phyloP scores from a whole-genome alignment of 2,113 vertebrate species.

The Mirounga angustirostris region DNA sequence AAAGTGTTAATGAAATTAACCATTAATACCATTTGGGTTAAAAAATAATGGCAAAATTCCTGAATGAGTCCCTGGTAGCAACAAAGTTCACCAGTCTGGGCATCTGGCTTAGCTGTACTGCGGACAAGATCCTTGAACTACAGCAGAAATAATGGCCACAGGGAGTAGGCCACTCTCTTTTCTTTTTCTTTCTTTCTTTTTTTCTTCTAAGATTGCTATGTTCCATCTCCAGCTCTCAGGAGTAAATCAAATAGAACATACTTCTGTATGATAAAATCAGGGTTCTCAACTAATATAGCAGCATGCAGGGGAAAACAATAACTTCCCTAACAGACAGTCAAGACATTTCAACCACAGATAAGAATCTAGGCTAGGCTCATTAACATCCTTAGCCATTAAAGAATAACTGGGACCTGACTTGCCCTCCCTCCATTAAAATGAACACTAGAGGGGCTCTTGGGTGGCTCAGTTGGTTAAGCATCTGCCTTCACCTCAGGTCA shows the following conservation, averaged over 20 bases:
- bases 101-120: neutral
- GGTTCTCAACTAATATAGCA: neutral
- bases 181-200: neutral
- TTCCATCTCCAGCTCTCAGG: neutral
- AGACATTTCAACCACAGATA: neutral
- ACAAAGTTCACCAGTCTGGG: conserved; percentile 17
- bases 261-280: neutral
- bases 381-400: neutral
- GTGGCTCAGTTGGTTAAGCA: too few species aligned
- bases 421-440: neutral
- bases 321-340: neutral
- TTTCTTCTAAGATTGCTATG: neutral
- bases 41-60: conserved; percentile 23
- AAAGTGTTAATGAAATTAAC: conserved; percentile 41
- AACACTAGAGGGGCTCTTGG: neutral
- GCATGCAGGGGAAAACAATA: neutral
- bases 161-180: neutral
- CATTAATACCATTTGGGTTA: neutral
- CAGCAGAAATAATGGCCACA: neutral
- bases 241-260: neutral
- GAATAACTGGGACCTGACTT: neutral
- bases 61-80: neutral
- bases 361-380: neutral
- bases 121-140: neutral
- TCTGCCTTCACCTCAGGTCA: too few species aligned